phyloP scores from a whole-genome alignment of 2,113 vertebrate species.

The Dasyprocta punctata region DNA sequence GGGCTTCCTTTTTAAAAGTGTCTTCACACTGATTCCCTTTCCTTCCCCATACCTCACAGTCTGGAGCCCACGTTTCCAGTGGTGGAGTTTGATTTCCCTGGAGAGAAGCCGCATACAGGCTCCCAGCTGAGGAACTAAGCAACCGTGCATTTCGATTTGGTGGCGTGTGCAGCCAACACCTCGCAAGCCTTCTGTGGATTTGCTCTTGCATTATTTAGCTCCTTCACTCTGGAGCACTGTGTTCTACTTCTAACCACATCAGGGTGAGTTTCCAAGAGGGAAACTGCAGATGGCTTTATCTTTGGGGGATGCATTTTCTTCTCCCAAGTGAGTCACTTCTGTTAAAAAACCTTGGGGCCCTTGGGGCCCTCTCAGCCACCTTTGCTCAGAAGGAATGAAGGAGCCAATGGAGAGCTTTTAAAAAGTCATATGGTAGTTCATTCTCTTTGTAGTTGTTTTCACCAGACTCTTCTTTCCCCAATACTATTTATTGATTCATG shows the following conservation, averaged over 20 bases:
- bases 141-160: rapidly evolving
- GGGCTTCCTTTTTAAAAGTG: neutral
- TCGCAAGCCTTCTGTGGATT: neutral
- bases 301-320: neutral
- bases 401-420: neutral
- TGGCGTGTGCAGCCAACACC: rapidly evolving
- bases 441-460: neutral
- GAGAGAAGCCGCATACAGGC: neutral
- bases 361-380: neutral
- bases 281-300: neutral
- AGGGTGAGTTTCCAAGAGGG: slow-evolving; percentile 46
- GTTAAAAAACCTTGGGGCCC: neutral
- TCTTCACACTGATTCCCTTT: neutral
- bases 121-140: neutral
- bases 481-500: neutral
- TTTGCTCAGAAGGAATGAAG: neutral
- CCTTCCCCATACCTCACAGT: neutral
- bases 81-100: neutral
- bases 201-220: neutral
- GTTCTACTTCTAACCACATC: neutral
- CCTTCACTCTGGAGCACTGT: rapidly evolving
- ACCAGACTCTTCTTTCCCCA: neutral
- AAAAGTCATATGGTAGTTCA: neutral
- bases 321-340: neutral
- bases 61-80: neutral